Evolutionary conservation across 2,113 vertebrate species (phyloP).

Genomic region (Phainopepla nitens): DNA sequence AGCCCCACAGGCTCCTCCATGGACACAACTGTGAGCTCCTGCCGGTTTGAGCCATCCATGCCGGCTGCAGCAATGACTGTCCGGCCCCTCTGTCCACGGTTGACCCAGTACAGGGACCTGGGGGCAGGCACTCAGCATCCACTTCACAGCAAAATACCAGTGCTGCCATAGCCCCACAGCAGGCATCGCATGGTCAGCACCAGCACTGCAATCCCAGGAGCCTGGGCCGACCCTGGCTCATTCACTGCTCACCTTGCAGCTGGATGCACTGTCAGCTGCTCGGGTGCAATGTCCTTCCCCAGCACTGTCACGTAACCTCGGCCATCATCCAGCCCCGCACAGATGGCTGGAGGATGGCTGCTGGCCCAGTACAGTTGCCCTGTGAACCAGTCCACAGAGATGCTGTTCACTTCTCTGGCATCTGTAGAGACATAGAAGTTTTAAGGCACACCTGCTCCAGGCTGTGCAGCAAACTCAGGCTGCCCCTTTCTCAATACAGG

Average conservation of each 20-base stretch:
- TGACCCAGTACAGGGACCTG: conserved; percentile 89
- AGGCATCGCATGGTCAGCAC: background rate
- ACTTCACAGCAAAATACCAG: conserved; percentile 61
- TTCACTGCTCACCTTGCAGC: conserved; percentile 71
- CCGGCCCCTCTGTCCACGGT: conserved; percentile 61
- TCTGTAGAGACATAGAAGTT: conserved; percentile 58
- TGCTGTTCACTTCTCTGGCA: conserved; percentile 71
- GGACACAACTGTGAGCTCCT: conserved; percentile 69
- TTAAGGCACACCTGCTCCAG: background rate
- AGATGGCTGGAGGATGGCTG: conserved; percentile 69
- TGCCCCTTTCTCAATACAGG: background rate
- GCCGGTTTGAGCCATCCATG: conserved; percentile 84
- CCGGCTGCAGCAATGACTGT: conserved; percentile 80
- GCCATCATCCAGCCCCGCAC: conserved; percentile 74
- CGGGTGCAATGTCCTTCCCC: conserved; percentile 79
- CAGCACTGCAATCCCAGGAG: background rate
- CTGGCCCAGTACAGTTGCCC: conserved; percentile 89
- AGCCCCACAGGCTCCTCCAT: conserved; percentile 79
- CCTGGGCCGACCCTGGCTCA: background rate
- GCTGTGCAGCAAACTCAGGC: background rate
- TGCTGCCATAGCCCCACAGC: background rate
- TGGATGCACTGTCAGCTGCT: conserved; percentile 80
- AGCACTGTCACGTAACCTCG: conserved; percentile 76
- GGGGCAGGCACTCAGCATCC: background rate
- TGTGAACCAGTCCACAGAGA: conserved; percentile 87